phyloP scores from a whole-genome alignment of 2,888 invertebrate genomes.

The Dynastes tityus region DNA sequence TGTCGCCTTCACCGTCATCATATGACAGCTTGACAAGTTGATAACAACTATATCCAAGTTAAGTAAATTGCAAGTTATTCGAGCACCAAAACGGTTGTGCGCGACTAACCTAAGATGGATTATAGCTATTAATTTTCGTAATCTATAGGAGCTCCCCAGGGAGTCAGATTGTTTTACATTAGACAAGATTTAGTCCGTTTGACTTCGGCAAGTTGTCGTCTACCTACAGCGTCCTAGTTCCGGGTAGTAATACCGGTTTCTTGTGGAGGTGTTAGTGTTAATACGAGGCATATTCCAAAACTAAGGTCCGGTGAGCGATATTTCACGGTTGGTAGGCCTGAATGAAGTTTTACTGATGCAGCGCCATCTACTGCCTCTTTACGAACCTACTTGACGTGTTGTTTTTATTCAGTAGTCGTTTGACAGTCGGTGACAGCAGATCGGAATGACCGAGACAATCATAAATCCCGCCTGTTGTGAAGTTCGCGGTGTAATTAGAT shows the following conservation, averaged over 20 bases:
- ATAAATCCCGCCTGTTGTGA: no score
- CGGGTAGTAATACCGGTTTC: background rate
- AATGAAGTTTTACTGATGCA: no score
- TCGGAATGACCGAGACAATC: no score
- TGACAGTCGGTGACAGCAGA: no score
- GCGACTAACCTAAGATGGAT: conserved; percentile 2
- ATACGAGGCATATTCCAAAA: no score
- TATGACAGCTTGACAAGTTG: conserved; percentile 19
- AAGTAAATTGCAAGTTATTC: conserved; percentile 17
- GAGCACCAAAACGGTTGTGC: background rate
- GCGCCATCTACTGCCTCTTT: no score
- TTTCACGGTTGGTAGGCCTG: no score
- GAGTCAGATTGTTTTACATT: conserved; percentile 9
- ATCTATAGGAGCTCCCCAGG: background rate
- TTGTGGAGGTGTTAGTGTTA: background rate
- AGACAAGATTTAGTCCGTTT: conserved; percentile 12
- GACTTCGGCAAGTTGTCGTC: conserved; percentile 1
- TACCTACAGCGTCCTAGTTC: background rate
- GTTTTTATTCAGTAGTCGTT: no score
- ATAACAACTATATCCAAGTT: background rate
- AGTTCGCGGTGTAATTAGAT: no score
- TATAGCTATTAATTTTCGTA: conserved; percentile 17
- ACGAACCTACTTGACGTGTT: no score
- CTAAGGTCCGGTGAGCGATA: no score
- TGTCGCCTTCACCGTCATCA: background rate